Base-by-base conservation (phyloP, 1,140 invertebrate species). In the Drosophila ercepeae region DNA sequence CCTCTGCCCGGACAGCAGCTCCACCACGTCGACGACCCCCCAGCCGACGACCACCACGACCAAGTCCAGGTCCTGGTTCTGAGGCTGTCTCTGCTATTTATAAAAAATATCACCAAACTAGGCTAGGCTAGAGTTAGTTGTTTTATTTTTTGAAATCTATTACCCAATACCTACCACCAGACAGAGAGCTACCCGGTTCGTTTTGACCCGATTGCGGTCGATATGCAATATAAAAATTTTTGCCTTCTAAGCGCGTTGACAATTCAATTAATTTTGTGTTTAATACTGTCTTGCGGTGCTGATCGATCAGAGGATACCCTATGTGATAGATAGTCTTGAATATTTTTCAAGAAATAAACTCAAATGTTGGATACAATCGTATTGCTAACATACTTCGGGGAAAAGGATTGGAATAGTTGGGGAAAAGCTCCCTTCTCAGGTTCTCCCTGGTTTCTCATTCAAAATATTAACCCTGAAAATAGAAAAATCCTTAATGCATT, bases 191-290 rank as follows among this genome's bases (percentile, higher is more conserved):
- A 39, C 36, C 36, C n/a, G 36, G 36, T 39, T 19, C 29, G 52
- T 19, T 41, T 13, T 61, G 60, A 27, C 32, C 29, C 8, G 23
- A 39, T 69, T 57, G 42, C 29, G 19, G 18, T 44, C 36, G 16
- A 46, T 67, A 14, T 9, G 13, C 21, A 16, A 42, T 42, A 42
- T 42, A 42, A 13, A 13, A 6, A 39, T 18, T 18, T 42, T 42
- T 42, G 39, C 39, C 39, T 42, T 42, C 69, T 57, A 55, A 67
- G 55, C 61, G 55, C 61, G 67, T 78, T 82, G 78, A 82, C 78
- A 82, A 75, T 82, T 78, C 58, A 82, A 82, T 82, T 82, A 82
- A 65, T 67, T 65, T 69, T 55, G 78, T 70, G 61, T 75, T 68
- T 68, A 71, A 23, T 36, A 58, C n/a, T 0, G 13, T 7, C 13